phyloP scores from a whole-genome alignment of 2,888 invertebrate species.

The Cosmia pyralina region DNA sequence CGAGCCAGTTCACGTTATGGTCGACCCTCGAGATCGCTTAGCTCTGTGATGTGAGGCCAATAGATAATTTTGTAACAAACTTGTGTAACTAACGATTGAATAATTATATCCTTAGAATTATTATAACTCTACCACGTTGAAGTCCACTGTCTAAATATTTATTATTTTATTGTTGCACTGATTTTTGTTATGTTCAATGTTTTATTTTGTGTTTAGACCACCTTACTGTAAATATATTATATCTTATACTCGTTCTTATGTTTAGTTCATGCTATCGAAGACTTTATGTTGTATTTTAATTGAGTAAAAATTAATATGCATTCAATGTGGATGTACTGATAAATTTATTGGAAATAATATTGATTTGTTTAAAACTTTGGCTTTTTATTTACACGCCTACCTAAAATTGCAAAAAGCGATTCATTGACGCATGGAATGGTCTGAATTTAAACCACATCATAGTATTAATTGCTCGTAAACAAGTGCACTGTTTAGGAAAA shows the following conservation, averaged over 20 bases:
- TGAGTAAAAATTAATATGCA: conserved; percentile 81
- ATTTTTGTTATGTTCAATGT: conserved; percentile 89
- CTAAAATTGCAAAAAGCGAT: conserved; percentile 5
- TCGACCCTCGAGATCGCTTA: conserved; percentile 82
- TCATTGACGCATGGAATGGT: conserved; percentile 47
- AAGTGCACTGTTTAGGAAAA: conserved; percentile 56
- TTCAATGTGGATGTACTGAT: conserved; percentile 90
- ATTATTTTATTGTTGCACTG: conserved; percentile 90
- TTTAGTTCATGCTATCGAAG: conserved; percentile 86
- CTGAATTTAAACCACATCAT: conserved; percentile 63
- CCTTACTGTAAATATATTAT: conserved; percentile 87
- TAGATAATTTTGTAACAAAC: conserved; percentile 89
- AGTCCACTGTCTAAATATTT: conserved; percentile 88
- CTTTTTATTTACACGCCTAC: conserved; percentile 52
- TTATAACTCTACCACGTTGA: conserved; percentile 88
- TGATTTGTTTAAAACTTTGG: conserved; percentile 87
- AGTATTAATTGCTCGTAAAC: conserved; percentile 44
- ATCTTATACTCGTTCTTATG: conserved; percentile 83
- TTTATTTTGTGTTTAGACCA: conserved; percentile 88
- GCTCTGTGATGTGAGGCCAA: conserved; percentile 90
- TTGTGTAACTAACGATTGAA: conserved; percentile 87
- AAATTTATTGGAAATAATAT: conserved; percentile 90
- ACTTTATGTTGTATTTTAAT: conserved; percentile 86
- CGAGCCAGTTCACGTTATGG: conserved; percentile 61
- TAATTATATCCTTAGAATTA: conserved; percentile 83